Evolutionary conservation across 2,888 invertebrate genomes (phyloP).

Genomic region (Ecliptopera silaceata): DNA sequence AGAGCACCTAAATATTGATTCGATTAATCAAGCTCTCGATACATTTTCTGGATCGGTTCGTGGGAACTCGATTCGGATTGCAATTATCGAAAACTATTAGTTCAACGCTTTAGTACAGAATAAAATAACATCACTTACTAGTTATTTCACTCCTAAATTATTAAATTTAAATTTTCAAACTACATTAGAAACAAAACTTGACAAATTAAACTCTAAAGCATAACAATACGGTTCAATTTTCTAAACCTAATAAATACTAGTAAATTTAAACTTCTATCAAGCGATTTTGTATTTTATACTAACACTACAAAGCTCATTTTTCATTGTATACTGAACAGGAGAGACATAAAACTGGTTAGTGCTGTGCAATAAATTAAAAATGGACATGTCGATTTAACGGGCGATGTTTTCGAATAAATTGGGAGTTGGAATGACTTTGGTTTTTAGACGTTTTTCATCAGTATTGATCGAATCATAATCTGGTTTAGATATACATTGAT

Average conservation of each 20-base stretch:
- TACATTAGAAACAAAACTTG: not conserved
- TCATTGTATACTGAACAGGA: not conserved
- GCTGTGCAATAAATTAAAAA: constrained; percentile 52
- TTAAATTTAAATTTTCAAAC: not conserved
- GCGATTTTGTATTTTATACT: constrained; percentile 2
- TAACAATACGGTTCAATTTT: not conserved
- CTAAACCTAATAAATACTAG: not conserved
- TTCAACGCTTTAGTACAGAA: constrained; percentile 39
- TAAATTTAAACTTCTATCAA: not conserved
- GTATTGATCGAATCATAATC: constrained; percentile 31
- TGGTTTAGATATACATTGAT: not conserved
- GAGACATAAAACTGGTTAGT: not conserved
- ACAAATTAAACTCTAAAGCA: not conserved
- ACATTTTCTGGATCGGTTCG: constrained; percentile 54
- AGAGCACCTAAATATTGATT: constrained; percentile 55
- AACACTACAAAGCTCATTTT: constrained; percentile 4
- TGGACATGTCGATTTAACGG: constrained; percentile 51
- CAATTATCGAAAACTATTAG: constrained; percentile 62
- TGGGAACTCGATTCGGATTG: constrained; percentile 58
- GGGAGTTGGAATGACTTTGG: constrained; percentile 38
- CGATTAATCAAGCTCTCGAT: constrained; percentile 57
- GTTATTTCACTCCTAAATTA: not conserved
- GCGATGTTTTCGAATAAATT: constrained; percentile 37
- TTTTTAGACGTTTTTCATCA: constrained; percentile 40
- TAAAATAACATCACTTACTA: not conserved